A percentile compares a stretch with the other conserved stretches of the same genome.
These are phyloP conservation scores for Cherax quadricarinatus DNA, from an alignment of 1,140 invertebrate genomes.

Conservation along the genomic window DNA sequence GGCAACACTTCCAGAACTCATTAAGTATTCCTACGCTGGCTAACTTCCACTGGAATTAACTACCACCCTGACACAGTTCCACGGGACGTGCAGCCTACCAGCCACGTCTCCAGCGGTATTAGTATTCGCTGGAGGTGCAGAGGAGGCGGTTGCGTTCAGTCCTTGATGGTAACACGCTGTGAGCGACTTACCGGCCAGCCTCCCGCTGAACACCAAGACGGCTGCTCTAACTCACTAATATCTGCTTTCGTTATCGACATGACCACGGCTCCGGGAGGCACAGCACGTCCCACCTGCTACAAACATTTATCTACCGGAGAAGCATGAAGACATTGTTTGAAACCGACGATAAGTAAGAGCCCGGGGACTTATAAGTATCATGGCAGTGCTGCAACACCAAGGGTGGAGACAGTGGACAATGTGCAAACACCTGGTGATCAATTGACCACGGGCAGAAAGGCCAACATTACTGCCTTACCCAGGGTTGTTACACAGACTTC, in stretches of 20 bases:
- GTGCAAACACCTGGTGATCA: not conserved
- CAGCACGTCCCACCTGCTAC: not conserved
- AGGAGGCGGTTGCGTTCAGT: not conserved
- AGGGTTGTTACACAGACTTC: too few species aligned
- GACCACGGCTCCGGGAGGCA: not conserved
- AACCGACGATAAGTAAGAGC: not conserved
- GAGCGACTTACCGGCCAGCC: too few species aligned
- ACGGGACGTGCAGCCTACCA: not conserved
- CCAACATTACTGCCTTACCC: too few species aligned
- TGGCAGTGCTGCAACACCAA: not conserved
- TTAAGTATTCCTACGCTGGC: not conserved
- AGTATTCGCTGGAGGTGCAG: not conserved
- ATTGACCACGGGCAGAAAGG: too few species aligned
- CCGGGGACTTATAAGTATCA: too few species aligned
- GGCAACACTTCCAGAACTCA: not conserved
- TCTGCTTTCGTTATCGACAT: not conserved
- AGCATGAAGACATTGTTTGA: constrained; percentile 5
- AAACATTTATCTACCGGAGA: not conserved
- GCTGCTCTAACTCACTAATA: not conserved
- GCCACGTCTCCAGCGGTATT: not conserved
- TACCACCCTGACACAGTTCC: not conserved
- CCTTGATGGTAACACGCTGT: not conserved
- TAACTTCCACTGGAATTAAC: not conserved
- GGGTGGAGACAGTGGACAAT: not conserved
- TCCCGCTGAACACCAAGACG: not conserved